Evolutionary conservation across 2,797 vertebrate species (phyloP).

Genomic region (Characodon lateralis): DNA sequence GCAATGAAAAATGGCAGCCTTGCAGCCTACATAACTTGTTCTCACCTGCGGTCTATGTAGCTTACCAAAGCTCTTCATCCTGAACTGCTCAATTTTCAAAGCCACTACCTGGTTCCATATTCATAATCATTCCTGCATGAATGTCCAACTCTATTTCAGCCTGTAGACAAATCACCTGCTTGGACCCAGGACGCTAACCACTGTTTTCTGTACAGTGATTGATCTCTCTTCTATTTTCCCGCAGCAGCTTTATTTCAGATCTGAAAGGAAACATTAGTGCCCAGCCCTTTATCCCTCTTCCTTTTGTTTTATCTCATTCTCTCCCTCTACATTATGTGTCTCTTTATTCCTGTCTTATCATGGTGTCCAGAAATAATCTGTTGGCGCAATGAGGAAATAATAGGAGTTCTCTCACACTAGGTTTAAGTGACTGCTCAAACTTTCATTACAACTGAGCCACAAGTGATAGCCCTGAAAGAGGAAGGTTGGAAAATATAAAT

Average conservation of each 20-base stretch:
- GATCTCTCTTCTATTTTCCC: conserved; percentile 63
- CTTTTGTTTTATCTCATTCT: conserved; percentile 56
- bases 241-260: conserved; percentile 72
- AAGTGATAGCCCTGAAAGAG: conserved; percentile 65
- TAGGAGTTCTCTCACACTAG: conserved; percentile 63
- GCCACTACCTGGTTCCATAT: conserved; percentile 63
- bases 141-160: conserved; percentile 63
- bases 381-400: conserved; percentile 75
- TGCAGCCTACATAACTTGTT: conserved; percentile 41
- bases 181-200: conserved; percentile 55
- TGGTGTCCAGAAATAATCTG: conserved; percentile 68
- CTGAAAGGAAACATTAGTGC: conserved; percentile 75
- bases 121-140: conserved; percentile 62
- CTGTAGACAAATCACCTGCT: conserved; percentile 64
- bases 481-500: conserved; percentile 65
- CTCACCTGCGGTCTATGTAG: conserved; percentile 47
- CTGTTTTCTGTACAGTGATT: conserved; percentile 57
- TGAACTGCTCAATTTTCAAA: conserved; percentile 63
- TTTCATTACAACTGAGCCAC: conserved; percentile 66
- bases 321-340: conserved; percentile 27
- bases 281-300: conserved; percentile 50
- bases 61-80: conserved; percentile 59
- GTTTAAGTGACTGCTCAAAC: conserved; percentile 70
- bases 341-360: conserved; percentile 37
- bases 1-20: conserved; percentile 61